phyloP scores from a whole-genome alignment of 2,113 vertebrate species.

The Microtus richardsoni region DNA sequence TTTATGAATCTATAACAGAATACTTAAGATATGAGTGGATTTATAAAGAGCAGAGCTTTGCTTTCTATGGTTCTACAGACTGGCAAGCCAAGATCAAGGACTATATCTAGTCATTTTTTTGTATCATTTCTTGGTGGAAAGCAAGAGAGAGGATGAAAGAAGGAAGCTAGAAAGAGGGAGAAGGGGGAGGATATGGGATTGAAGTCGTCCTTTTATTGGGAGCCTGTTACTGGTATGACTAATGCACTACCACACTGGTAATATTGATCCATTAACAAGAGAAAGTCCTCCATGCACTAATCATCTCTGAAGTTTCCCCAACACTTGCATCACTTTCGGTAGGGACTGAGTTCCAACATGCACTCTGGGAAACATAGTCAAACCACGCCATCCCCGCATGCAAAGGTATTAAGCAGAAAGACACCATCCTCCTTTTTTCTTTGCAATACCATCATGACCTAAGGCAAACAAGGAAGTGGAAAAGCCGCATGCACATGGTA shows the following conservation, averaged over 20 bases:
- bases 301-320: neutral
- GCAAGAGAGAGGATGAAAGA: neutral
- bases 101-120: neutral
- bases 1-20: neutral
- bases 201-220: neutral
- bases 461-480: neutral
- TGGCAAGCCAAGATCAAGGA: neutral
- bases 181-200: too few relatives aligned
- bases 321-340: neutral
- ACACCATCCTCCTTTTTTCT: neutral
- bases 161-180: neutral
- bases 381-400: neutral
- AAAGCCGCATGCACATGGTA: accelerated
- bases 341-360: neutral
- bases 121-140: neutral
- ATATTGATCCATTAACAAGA: neutral
- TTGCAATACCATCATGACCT: neutral
- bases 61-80: neutral
- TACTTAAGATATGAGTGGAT: neutral
- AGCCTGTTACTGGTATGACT: neutral
- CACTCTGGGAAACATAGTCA: neutral
- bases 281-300: neutral
- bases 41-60: neutral
- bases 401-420: neutral
- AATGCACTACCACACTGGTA: neutral